phyloP scores from a whole-genome alignment of 2,797 vertebrate species.

The Lithobates sylvaticus region DNA sequence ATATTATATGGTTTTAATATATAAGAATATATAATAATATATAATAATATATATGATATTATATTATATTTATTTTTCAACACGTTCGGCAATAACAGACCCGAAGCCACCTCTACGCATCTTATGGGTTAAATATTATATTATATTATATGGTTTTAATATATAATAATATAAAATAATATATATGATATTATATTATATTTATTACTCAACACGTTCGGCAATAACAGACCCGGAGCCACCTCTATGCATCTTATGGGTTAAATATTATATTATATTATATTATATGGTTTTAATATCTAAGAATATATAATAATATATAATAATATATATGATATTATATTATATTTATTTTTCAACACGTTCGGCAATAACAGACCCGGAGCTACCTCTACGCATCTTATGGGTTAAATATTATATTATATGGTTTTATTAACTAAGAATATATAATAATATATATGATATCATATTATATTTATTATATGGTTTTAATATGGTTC shows the following conservation, averaged over 20 bases:
- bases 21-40: too few relatives aligned
- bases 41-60: too few relatives aligned
- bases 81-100: constrained; percentile 6
- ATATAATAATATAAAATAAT: not conserved
- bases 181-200: too few relatives aligned
- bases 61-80: not conserved
- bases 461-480: not conserved
- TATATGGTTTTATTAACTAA: not conserved
- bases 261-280: not conserved
- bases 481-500: not conserved
- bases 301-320: too few relatives aligned
- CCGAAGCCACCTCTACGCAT: constrained; percentile 21
- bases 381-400: constrained; percentile 20
- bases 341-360: too few relatives aligned
- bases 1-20: too few relatives aligned
- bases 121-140: not conserved
- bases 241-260: constrained; percentile 14
- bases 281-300: not conserved
- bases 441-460: too few relatives aligned
- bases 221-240: constrained; percentile 19
- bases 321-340: too few relatives aligned
- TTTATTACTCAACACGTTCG: not conserved
- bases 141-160: constrained; percentile 8
- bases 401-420: not conserved
- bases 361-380: constrained; percentile 5